A percentile compares a stretch with the other conserved stretches of the same genome.
Evolutionary conservation across 2,888 invertebrate genomes (phyloP).

Genomic region (Pammene aurita): DNA sequence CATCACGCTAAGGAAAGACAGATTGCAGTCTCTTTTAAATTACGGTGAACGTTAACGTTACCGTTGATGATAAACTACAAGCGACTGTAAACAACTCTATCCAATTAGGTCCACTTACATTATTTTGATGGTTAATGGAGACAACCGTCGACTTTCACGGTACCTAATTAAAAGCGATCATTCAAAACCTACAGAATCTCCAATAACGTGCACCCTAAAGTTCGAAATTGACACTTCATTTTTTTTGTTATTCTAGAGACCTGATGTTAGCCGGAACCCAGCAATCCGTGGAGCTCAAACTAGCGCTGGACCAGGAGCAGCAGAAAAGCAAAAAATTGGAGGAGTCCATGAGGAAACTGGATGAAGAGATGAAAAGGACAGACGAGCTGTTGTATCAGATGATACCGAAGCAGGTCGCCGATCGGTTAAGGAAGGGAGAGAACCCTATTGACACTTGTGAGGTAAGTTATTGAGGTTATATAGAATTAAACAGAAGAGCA

Average conservation of each 20-base stretch:
- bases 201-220: too few relatives aligned
- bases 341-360: conserved; percentile 97
- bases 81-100: too few relatives aligned
- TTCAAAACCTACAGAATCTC: too few relatives aligned
- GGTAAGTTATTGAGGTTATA: conserved; percentile 78
- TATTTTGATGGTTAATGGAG: too few relatives aligned
- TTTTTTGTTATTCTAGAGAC: conserved; percentile 85
- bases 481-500: conserved; percentile 91
- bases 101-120: too few relatives aligned
- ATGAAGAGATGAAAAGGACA: conserved; percentile 97
- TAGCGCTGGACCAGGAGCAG: conserved; percentile 98
- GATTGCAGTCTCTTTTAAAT: too few relatives aligned
- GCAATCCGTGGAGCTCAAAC: conserved; percentile 97
- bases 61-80: too few relatives aligned
- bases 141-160: too few relatives aligned
- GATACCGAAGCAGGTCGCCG: conserved; percentile 99
- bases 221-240: too few relatives aligned
- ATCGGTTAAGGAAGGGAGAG: conserved; percentile 95
- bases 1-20: too few relatives aligned
- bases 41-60: too few relatives aligned
- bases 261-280: conserved; percentile 98
- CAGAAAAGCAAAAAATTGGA: conserved; percentile 98
- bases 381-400: conserved; percentile 98
- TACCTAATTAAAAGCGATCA: too few relatives aligned
- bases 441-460: conserved; percentile 98